Conservation (phyloP, 2,113 vertebrate genomes). For the Vombatus ursinus region DNA sequence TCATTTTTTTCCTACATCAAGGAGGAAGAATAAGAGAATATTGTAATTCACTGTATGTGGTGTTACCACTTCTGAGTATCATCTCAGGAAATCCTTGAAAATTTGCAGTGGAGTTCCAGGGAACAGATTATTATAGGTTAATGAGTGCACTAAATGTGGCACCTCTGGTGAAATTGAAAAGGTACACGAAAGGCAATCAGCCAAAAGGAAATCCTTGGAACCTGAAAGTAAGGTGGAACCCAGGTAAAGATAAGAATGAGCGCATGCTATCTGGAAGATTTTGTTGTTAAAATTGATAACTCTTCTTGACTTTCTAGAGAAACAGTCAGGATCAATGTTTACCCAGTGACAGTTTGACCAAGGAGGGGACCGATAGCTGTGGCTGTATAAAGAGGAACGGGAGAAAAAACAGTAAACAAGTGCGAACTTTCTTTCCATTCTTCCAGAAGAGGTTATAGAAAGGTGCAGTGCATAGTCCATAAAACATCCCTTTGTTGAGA, state of each 20-base stretch:
- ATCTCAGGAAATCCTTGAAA: background rate
- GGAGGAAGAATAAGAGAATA: background rate
- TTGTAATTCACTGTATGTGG: background rate
- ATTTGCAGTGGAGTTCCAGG: background rate
- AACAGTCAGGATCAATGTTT: background rate
- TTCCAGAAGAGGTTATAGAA: background rate
- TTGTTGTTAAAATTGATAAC: background rate
- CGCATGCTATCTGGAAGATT: background rate
- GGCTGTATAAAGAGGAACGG: constrained; percentile 54
- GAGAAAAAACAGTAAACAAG: background rate
- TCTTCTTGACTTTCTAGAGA: background rate
- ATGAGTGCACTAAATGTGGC: background rate
- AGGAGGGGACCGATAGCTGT: constrained; percentile 57
- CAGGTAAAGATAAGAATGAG: too few relatives aligned
- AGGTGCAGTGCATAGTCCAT: background rate
- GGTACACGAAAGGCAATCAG: background rate
- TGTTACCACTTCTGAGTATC: background rate
- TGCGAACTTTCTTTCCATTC: accelerated
- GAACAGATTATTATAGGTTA: background rate
- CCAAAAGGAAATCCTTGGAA: background rate
- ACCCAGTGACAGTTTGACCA: constrained; percentile 67
- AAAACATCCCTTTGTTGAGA: background rate
- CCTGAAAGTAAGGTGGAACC: background rate
- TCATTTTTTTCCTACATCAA: background rate
- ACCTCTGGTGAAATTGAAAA: background rate